Base-by-base conservation (phyloP, 2,888 invertebrate genomes). In the Gari tellinella region DNA sequence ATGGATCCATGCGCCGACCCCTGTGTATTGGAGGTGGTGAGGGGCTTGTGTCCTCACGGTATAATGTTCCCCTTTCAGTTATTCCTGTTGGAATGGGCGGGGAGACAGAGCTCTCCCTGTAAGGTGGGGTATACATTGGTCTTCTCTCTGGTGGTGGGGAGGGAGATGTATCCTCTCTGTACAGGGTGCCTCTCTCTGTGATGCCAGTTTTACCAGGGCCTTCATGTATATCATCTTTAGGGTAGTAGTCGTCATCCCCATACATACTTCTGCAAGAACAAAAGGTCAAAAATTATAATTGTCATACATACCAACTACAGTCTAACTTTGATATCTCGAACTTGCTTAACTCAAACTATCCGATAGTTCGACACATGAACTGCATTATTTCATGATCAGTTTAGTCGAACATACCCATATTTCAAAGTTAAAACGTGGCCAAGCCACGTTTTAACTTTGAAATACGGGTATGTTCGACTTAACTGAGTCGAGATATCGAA, bases 181-280 rank as follows among this genome's bases (percentile, higher is more conserved):
- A 74, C 23, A 77, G 63, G 4, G 76, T 73, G 14, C 76, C 73
- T 41, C 72, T 53, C 43, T 70, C 65, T 37, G 80, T 76, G 7
- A 80, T 69, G 21, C 80, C 72, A 12, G 77, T 80, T 38, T 74
- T 74, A 21, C 77, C 74, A 21, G 77, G 80, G 41, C 76, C 80
- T 21, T 75, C 70, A 51, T 68, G 64, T 5, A 70, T 37, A 52
- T 73, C 64, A 21, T 74, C 80, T 21, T 68, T 52, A 17, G 64
- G 61, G 19, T 23, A 55, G 40, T 72, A 68, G 40, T 72, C 55
- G 45, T 73, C 73, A 43, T 65, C 73, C n/a, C 26, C 52, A 37
- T 62, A 62, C 43, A 62, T 25, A 2, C 61, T 51, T 40, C 31
- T 31, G 10, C 4, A 31, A 31, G 4, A 21, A 49, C 5, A 19